phyloP scores from a whole-genome alignment of 2,113 vertebrate genomes.

The Oophaga pumilio region DNA sequence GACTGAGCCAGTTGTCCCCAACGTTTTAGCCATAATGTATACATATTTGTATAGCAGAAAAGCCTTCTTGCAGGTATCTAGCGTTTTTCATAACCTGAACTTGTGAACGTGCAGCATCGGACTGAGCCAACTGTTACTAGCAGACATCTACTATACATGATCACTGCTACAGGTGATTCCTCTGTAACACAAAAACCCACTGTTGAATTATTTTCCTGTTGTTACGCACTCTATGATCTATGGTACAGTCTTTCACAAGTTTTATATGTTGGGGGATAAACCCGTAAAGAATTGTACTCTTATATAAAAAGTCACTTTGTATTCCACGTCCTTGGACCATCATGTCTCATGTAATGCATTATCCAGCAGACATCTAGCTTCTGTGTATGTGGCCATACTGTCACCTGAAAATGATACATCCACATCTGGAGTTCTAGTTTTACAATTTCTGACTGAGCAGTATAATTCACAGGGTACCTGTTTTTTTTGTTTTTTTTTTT shows the following conservation, averaged over 20 bases:
- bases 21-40: not conserved
- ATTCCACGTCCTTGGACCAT: not conserved
- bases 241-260: conserved; percentile 6
- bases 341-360: conserved; percentile 26
- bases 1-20: not conserved
- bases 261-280: not conserved
- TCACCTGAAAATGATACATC: not conserved
- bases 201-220: not conserved
- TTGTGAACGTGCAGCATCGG: conserved; percentile 14
- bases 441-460: conserved; percentile 2
- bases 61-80: not conserved
- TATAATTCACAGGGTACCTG: conserved; percentile 45
- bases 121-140: not conserved
- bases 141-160: not conserved
- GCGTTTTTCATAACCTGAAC: not conserved
- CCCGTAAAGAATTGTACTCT: conserved; percentile 4
- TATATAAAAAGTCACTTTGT: conserved; percentile 26
- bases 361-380: not conserved
- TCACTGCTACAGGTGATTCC: not conserved
- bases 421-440: conserved; percentile 11
- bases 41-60: not conserved
- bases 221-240: not conserved
- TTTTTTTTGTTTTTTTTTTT: not conserved
- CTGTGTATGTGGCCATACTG: conserved; percentile 31
- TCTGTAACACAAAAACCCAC: not conserved